Evolutionary conservation across 2,113 vertebrate species (phyloP), one percentile per base, ranked within the genome.

Genomic region (Numenius arquata): DNA sequence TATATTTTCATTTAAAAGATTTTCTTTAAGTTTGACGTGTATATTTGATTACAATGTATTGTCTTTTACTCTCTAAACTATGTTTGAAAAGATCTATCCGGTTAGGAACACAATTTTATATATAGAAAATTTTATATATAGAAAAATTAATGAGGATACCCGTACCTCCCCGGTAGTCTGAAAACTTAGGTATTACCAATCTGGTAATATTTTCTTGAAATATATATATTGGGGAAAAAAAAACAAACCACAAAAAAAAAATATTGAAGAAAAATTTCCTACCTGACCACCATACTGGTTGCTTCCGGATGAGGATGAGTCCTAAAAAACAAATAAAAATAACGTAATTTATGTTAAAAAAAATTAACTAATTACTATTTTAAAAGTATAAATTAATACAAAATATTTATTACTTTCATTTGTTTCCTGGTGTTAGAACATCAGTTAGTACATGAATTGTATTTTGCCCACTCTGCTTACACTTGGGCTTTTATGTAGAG

Each of bases 251-350:
- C 30, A n/a, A 20, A 62, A 47, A 23, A 11, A 20, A 59, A 36
- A 10, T 5, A n/a, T 15, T 32, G 21, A 70, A 76, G 38, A 86
- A 90, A 80, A 47, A 19, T 34, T 59, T 80, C 93, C 23, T 21
- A 95, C 95, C 96, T 95, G 94, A 5, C 94, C 95, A 62, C 92
- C 61, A 77, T 89, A 81, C 34, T 95, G 92, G 36, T 38, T 96
- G 81, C 63, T 66, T 95, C 92, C 95, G 22, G 91, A 61, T 56
- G 85, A 91, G 22, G 53, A 47, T 15, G 72, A 88, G 38, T 3
- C 67, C 95, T 97, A 62, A 41, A 85, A 92, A 83, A 65, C 9
- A 65, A 52, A 38, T 1, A 52, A 38, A 56, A 61, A 27, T 19
- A 1, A 56, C 2, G 76, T 45, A 34, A 10, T 76, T 65, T 56